Evolutionary conservation across 2,113 vertebrate genomes (phyloP).

Genomic region (Choloepus hoffmanni): DNA sequence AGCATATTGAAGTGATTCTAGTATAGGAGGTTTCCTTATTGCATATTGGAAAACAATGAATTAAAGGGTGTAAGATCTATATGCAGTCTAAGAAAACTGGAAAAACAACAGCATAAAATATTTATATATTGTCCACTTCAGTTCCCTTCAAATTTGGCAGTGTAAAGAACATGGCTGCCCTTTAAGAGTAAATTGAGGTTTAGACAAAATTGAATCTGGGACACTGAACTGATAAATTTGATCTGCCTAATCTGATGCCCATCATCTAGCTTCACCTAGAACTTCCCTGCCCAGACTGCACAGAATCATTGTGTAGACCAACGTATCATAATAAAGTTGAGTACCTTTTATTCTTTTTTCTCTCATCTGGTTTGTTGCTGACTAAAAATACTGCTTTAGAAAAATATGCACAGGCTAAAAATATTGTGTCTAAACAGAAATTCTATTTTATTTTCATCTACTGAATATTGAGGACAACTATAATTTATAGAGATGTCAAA

Average conservation of each 20-base stretch:
- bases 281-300: not conserved
- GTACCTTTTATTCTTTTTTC: constrained; percentile 4
- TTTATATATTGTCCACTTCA: not conserved
- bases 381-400: not conserved
- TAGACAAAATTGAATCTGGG: not conserved
- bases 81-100: constrained; percentile 2
- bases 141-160: not conserved
- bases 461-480: not conserved
- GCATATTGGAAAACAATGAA: constrained; percentile 23
- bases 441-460: constrained; percentile 52
- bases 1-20: constrained; percentile 14
- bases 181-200: not conserved
- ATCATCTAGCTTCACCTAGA: constrained; percentile 18
- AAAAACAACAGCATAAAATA: not conserved
- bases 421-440: not conserved
- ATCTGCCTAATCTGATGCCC: not conserved
- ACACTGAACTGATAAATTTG: not conserved
- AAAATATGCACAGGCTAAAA: not conserved
- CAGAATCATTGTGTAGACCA: constrained; percentile 10
- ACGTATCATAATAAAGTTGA: not conserved
- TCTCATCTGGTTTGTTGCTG: constrained; percentile 11
- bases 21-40: not conserved
- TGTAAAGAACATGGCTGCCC: not conserved
- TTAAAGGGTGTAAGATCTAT: not conserved
- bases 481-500: constrained; percentile 53